Evolutionary conservation across 2,797 vertebrate genomes (phyloP).

Genomic region (Triplophysa bombifrons): DNA sequence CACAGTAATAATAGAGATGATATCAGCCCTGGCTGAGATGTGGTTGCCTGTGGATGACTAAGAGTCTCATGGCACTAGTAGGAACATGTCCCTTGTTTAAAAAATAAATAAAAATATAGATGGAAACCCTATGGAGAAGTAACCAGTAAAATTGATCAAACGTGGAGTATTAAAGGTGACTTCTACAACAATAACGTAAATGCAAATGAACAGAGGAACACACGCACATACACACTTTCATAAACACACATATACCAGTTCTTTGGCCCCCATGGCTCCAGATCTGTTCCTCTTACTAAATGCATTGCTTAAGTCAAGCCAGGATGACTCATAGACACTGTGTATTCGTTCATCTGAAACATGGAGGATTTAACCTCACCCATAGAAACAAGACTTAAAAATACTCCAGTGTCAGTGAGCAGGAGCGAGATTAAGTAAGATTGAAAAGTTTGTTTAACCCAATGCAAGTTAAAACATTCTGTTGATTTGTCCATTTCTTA

Average conservation of each 20-base stretch:
- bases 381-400: slow-evolving; percentile 22
- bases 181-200: slow-evolving; percentile 33
- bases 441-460: slow-evolving; percentile 13
- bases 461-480: neutral
- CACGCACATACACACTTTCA: slow-evolving; percentile 21
- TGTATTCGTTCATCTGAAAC: slow-evolving; percentile 50
- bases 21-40: neutral
- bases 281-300: slow-evolving; percentile 80
- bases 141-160: neutral
- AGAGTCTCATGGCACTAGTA: slow-evolving; percentile 8
- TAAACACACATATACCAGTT: slow-evolving; percentile 46
- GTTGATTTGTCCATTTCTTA: neutral
- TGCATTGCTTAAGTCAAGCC: slow-evolving; percentile 75
- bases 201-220: slow-evolving; percentile 33
- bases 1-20: neutral
- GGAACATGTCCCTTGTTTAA: neutral
- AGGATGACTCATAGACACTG: slow-evolving; percentile 54
- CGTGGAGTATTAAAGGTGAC: neutral
- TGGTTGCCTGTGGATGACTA: slow-evolving; percentile 28
- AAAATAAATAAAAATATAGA: neutral
- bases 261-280: slow-evolving; percentile 63
- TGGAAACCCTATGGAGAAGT: neutral
- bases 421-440: slow-evolving; percentile 25
- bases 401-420: neutral
- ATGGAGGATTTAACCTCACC: slow-evolving; percentile 40